Evolutionary conservation across 1,140 invertebrate genomes (phyloP).

Genomic region (Apis laboriosa): DNA sequence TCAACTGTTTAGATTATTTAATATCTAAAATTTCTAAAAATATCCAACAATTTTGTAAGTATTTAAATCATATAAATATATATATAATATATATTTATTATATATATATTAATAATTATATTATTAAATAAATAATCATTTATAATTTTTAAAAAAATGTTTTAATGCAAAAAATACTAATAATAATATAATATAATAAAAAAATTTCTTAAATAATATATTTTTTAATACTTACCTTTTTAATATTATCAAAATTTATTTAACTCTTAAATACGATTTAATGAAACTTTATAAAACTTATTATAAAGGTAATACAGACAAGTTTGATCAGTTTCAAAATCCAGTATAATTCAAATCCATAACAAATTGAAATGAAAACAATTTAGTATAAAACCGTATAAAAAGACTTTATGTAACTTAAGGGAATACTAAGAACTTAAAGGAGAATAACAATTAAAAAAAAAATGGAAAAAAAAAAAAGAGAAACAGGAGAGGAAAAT

Average conservation of each 20-base stretch:
- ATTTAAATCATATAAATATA: no score
- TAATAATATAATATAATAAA: background rate
- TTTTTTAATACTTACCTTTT: conserved; percentile 22
- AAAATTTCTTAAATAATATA: background rate
- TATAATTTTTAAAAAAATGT: background rate
- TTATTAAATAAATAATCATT: background rate
- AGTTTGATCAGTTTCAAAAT: background rate
- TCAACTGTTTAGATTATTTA: no score
- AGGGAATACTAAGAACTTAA: conserved; percentile 8
- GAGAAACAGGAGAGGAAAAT: background rate
- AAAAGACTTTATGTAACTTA: conserved; percentile 9
- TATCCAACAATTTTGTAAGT: no score
- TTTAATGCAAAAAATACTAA: background rate
- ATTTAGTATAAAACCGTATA: conserved; percentile 30
- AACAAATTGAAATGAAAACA: conserved; percentile 31
- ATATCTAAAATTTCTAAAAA: no score
- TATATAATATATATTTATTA: no score
- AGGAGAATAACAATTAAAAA: background rate
- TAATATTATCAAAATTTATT: background rate
- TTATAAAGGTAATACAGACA: conserved; percentile 7
- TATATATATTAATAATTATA: background rate
- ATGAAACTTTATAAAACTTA: background rate
- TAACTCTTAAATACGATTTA: background rate
- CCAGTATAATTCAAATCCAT: conserved; percentile 34
- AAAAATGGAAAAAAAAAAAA: background rate